Base-by-base conservation (phyloP, 37 sponge, comb jelly and placozoan species). In the Oscarella lobularis region DNA sequence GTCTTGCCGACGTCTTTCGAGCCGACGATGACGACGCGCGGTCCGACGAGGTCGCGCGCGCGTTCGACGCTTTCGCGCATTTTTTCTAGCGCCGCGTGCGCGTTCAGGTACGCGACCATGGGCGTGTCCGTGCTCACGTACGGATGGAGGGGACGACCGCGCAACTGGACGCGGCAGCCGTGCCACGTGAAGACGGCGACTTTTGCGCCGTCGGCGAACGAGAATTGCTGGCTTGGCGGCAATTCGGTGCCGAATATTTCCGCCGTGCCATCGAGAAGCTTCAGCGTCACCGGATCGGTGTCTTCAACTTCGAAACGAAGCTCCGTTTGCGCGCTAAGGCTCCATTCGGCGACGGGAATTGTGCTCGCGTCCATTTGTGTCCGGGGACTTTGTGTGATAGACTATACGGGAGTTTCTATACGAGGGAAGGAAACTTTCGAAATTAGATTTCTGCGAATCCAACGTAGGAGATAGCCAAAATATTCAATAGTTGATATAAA, bases 191-290 rank as follows among this genome's bases (percentile, higher is more conserved):
- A 96, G 14, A 96, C 66, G 31, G 97, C 93, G 6, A 92, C 67
- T 65, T 86, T 92, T 30, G 85, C 33, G 20, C 83, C 71, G 4
- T 66, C 37, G 35, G 67, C 66, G 4, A 96, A 38, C 30, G 73
- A 74, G 76, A 89, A 89, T 36, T 39, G 75, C 40, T 84, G 84
- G 73, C 76, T 85, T 77, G 76, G 81, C 31, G 84, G 84, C 39
- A 96, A 67, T 73, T 96, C 97, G 33, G 93, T 82, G 0, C 97
- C 97, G 85, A 96, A 96, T 40, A 96, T 84, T 75, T 96, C 97
- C 29, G 90, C 97, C 3, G 67, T 80, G 1, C 97, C 97, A 34
- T 65, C 38, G 37, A 89, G 41, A 40, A 94, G 75, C 86, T 87
- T 65, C 0, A 80, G 37, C 2, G 77, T 79, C 9, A 85, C 67